Conservation (phyloP, 2,888 invertebrate species). For the Graphium colonna region DNA sequence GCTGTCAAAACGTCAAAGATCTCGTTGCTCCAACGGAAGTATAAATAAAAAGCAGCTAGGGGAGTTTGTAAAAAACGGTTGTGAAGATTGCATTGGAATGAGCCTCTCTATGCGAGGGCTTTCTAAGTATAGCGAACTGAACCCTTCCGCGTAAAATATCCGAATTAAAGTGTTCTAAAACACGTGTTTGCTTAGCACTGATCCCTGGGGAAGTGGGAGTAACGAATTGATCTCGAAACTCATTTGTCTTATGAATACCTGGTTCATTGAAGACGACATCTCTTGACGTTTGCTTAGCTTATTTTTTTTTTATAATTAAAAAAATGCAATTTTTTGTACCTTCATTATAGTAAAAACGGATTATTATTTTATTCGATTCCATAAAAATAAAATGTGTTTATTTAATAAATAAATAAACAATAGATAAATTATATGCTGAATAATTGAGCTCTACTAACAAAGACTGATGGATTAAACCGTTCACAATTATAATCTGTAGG, state of each 20-base stretch:
- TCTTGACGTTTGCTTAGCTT: conserved; percentile 8
- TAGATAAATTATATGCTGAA: no score
- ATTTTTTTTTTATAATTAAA: conserved; percentile 10
- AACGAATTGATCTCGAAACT: conserved; percentile 54
- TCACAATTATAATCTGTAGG: no score
- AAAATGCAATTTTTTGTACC: conserved; percentile 43
- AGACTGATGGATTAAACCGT: no score
- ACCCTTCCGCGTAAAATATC: conserved; percentile 75
- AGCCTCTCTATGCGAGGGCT: conserved; percentile 35
- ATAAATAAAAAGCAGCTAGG: conserved; percentile 55
- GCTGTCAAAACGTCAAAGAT: conserved; percentile 54
- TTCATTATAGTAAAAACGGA: no score
- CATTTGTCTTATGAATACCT: conserved; percentile 43
- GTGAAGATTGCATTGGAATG: conserved; percentile 60
- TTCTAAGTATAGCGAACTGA: conserved; percentile 67
- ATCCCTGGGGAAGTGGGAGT: conserved; percentile 53
- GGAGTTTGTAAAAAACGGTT: conserved; percentile 59
- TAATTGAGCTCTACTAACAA: no score
- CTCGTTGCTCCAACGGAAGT: conserved; percentile 54
- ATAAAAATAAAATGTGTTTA: no score
- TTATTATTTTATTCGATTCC: no score
- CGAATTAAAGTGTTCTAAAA: conserved; percentile 66
- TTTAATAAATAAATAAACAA: no score
- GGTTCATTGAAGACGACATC: no score
- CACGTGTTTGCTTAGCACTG: conserved; percentile 68